Evolutionary conservation across 1,140 invertebrate genomes (phyloP).

Genomic region (Cryptotermes secundus): DNA sequence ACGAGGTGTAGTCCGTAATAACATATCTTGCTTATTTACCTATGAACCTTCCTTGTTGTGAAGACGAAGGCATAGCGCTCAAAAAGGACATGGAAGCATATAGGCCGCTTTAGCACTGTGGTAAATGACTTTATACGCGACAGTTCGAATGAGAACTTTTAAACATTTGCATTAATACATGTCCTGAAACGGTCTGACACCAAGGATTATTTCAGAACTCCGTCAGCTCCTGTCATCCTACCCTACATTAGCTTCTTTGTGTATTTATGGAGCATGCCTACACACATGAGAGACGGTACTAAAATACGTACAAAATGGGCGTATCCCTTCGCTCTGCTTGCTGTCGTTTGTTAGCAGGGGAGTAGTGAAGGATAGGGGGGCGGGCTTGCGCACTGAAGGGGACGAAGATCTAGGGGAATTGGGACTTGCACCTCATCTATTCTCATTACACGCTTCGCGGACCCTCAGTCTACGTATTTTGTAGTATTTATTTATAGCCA

Average conservation of each 20-base stretch:
- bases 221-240: neutral
- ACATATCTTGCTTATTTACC: no score
- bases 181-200: neutral
- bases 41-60: no score
- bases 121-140: neutral
- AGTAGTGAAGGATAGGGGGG: neutral
- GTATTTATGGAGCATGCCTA: neutral
- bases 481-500: constrained; percentile 18
- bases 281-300: neutral
- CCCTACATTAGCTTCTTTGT: neutral
- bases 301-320: neutral
- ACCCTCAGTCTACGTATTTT: neutral
- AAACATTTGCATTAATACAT: neutral
- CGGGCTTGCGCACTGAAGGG: neutral
- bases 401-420: constrained; percentile 6
- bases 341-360: neutral
- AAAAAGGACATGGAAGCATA: no score
- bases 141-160: neutral
- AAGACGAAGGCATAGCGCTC: no score
- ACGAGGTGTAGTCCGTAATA: no score
- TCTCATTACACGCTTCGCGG: constrained; percentile 13
- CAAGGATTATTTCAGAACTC: neutral
- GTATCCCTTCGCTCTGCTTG: neutral
- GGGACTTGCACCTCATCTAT: constrained; percentile 18
- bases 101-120: neutral